phyloP scores from a whole-genome alignment of 2,888 invertebrate genomes.

The Coremacera marginata region DNA sequence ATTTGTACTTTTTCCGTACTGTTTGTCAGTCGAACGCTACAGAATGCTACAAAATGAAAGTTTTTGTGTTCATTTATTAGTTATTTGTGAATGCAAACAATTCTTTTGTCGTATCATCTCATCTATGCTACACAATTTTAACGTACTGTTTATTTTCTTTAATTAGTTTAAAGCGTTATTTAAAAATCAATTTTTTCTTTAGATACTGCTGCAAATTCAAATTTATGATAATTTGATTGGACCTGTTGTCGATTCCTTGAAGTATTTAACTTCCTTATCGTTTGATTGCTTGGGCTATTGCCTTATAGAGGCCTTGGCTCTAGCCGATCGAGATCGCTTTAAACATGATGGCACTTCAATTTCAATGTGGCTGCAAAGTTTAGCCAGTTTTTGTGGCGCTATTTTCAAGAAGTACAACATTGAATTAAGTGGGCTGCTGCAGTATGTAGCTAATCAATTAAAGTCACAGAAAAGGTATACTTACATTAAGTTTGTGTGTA shows the following conservation, averaged over 20 bases:
- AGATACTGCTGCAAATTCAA: slow-evolving; percentile 85
- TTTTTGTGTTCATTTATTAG: too few species aligned
- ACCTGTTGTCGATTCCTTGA: slow-evolving; percentile 97
- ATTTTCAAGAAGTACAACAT: slow-evolving; percentile 98
- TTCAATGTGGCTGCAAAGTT: slow-evolving; percentile 93
- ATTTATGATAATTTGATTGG: slow-evolving; percentile 94
- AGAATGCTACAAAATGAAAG: too few species aligned
- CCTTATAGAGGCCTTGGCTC: slow-evolving; percentile 90
- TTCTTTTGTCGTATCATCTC: too few species aligned
- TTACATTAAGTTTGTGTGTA: background rate
- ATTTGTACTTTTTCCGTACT: too few species aligned
- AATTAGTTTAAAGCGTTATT: too few species aligned
- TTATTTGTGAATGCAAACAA: too few species aligned
- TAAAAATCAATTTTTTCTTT: too few species aligned
- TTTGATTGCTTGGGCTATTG: slow-evolving; percentile 97
- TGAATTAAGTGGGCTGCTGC: slow-evolving; percentile 93
- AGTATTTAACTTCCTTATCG: slow-evolving; percentile 93
- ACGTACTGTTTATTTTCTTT: too few species aligned
- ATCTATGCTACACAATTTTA: too few species aligned
- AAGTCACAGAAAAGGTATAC: slow-evolving; percentile 93
- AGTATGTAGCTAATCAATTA: slow-evolving; percentile 97
- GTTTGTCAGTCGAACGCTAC: too few species aligned
- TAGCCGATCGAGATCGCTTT: slow-evolving; percentile 81
- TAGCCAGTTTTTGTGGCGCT: slow-evolving; percentile 95
- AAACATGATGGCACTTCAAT: slow-evolving; percentile 93